Percentiles rank a stretch among this genome's conserved stretches.
Conservation (phyloP, 2,797 vertebrate genomes). For the Sphaeramia orbicularis region DNA sequence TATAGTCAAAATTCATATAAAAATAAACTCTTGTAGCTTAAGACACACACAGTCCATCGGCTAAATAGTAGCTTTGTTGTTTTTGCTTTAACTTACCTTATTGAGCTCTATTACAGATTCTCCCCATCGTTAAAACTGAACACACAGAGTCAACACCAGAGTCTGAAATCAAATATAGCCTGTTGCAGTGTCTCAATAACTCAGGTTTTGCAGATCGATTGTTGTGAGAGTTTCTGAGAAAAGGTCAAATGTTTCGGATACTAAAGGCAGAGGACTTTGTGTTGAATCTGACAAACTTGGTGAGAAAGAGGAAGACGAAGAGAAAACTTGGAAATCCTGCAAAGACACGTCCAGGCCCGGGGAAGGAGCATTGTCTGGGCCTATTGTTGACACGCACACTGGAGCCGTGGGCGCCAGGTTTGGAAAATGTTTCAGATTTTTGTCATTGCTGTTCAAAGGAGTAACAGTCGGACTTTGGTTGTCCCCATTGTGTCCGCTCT, state of each 20-base stretch:
- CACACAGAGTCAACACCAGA: conserved; percentile 42
- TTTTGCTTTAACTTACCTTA: conserved; percentile 81
- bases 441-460: conserved; percentile 97
- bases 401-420: conserved; percentile 98
- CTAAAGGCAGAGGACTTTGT: conserved; percentile 96
- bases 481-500: conserved; percentile 93
- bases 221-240: conserved; percentile 98
- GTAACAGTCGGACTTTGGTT: conserved; percentile 91
- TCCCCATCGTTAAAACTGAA: conserved; percentile 79
- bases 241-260: conserved; percentile 90
- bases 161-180: conserved; percentile 36
- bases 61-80: conserved; percentile 64
- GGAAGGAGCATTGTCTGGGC: conserved; percentile 96
- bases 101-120: conserved; percentile 60
- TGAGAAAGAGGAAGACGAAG: conserved; percentile 97
- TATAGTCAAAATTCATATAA: conserved; percentile 90
- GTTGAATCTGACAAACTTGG: conserved; percentile 96
- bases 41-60: conserved; percentile 78
- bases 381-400: conserved; percentile 98
- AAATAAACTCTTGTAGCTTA: conserved; percentile 91
- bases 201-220: conserved; percentile 98
- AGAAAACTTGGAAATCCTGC: conserved; percentile 97
- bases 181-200: conserved; percentile 88
- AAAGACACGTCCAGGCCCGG: conserved; percentile 96
- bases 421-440: conserved; percentile 99